Evolutionary conservation across 2,888 invertebrate species (phyloP).

Genomic region (Nephrocerus scutellatus): DNA sequence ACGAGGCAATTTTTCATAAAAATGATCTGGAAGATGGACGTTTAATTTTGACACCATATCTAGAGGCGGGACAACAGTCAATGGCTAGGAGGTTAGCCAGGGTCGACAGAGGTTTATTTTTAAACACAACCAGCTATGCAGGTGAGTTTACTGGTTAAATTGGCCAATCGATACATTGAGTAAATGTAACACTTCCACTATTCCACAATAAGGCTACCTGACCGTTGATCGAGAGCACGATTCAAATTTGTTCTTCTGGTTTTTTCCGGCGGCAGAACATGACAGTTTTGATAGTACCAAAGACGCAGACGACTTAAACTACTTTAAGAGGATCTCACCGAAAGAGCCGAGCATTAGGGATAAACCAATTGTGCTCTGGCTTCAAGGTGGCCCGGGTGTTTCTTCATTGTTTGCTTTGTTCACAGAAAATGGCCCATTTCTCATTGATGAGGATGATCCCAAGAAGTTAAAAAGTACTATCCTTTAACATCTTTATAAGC

Average conservation of each 20-base stretch:
- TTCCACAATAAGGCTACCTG: slow-evolving; percentile 43
- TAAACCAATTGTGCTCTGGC: slow-evolving; percentile 55
- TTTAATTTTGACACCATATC: slow-evolving; percentile 46
- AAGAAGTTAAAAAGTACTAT: slow-evolving; percentile 31
- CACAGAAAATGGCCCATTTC: slow-evolving; percentile 58
- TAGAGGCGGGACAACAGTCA: slow-evolving; percentile 34
- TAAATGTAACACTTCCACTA: not conserved
- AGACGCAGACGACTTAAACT: slow-evolving; percentile 31
- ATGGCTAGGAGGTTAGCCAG: slow-evolving; percentile 26
- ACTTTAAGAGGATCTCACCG: slow-evolving; percentile 54
- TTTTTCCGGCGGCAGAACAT: slow-evolving; percentile 62
- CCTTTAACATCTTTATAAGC: no score
- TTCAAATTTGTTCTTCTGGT: slow-evolving; percentile 81
- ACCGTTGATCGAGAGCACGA: slow-evolving; percentile 67
- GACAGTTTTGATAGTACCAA: no score
- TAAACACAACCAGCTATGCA: slow-evolving; percentile 49
- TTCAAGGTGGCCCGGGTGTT: slow-evolving; percentile 56
- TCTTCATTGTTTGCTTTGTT: slow-evolving; percentile 55
- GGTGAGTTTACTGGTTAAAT: no score
- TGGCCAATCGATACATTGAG: not conserved
- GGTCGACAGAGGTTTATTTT: slow-evolving; percentile 36
- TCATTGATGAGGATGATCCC: slow-evolving; percentile 49
- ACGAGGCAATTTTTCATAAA: no score
- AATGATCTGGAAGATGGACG: slow-evolving; percentile 19
- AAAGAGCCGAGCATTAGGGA: slow-evolving; percentile 12